These are phyloP conservation scores for Drosophila rellima DNA, from an alignment of 2,888 invertebrate species.

Conservation along the genomic window DNA sequence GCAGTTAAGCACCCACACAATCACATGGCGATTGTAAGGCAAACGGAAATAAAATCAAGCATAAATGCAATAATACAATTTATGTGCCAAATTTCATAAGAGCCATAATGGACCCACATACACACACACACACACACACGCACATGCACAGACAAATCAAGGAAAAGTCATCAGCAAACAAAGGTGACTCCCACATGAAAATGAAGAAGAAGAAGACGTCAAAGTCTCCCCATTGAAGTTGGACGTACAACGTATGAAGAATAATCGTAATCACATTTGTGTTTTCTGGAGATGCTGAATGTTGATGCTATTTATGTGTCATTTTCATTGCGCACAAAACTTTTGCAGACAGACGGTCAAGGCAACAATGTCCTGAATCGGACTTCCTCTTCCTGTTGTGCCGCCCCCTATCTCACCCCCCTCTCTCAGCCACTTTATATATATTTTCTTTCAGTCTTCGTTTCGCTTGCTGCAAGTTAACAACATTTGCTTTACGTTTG, in stretches of 20 bases:
- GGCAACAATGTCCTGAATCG: slow-evolving; percentile 69
- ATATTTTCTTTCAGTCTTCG: slow-evolving; percentile 9
- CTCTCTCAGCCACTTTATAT: neutral
- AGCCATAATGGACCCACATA: slow-evolving; percentile 68
- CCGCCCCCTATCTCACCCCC: neutral
- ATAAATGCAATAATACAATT: slow-evolving; percentile 82
- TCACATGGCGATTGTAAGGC: slow-evolving; percentile 66
- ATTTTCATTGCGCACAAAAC: slow-evolving; percentile 61
- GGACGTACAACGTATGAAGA: slow-evolving; percentile 27
- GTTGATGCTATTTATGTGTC: slow-evolving; percentile 77
- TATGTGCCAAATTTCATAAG: slow-evolving; percentile 78
- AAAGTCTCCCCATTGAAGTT: slow-evolving; percentile 1
- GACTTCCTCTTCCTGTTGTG: slow-evolving; percentile 6
- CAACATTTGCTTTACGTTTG: slow-evolving; percentile 80
- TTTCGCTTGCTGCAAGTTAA: slow-evolving; percentile 59
- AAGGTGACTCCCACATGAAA: slow-evolving; percentile 67
- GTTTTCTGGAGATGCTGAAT: slow-evolving; percentile 57
- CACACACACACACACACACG: slow-evolving; percentile 37
- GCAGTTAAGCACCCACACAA: slow-evolving; percentile 58
- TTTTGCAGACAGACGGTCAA: slow-evolving; percentile 58
- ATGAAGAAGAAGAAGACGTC: slow-evolving; percentile 5
- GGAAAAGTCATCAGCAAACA: slow-evolving; percentile 69
- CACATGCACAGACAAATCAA: slow-evolving; percentile 53
- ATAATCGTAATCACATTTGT: slow-evolving; percentile 78
- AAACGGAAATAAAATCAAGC: slow-evolving; percentile 81